These are phyloP conservation scores for Aldrovandia affinis DNA, from an alignment of 2,797 vertebrate species.

Conservation along the genomic window DNA sequence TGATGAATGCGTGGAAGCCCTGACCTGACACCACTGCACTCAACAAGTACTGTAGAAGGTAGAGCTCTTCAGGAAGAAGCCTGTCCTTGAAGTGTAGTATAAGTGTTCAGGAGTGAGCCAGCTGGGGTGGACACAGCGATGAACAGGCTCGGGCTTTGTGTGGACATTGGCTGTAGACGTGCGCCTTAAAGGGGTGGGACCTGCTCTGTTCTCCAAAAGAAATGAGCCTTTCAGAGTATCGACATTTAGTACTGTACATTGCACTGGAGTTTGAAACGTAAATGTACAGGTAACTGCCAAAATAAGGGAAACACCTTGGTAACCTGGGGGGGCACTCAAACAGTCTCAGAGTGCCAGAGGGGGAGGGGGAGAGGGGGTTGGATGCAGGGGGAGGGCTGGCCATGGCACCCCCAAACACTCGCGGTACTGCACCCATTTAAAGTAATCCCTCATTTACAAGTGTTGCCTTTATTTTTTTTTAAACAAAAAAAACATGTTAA, in stretches of 20 bases:
- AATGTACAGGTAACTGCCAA: too few species aligned
- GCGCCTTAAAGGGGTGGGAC: not conserved
- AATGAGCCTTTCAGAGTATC: not conserved
- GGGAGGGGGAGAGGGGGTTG: too few species aligned
- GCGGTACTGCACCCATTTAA: too few species aligned
- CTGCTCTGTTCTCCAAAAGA: not conserved
- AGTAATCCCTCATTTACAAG: too few species aligned
- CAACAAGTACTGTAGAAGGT: not conserved
- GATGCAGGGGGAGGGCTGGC: too few species aligned
- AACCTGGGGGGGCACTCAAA: too few species aligned
- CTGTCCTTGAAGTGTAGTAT: constrained; percentile 15
- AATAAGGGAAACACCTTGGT: too few species aligned
- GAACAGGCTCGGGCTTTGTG: not conserved
- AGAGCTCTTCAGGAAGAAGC: constrained; percentile 16
- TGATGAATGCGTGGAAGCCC: constrained; percentile 1
- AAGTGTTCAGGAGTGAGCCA: not conserved
- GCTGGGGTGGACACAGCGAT: not conserved
- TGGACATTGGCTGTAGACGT: not conserved
- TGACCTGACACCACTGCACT: not conserved
- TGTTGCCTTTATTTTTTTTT: too few species aligned
- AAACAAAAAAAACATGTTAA: constrained; percentile 1
- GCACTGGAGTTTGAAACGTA: not conserved
- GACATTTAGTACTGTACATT: not conserved
- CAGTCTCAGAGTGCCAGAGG: too few species aligned
- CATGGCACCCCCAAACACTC: too few species aligned